Evolutionary conservation across 2,797 vertebrate genomes (phyloP).

Genomic region (Macroramphosus scolopax): DNA sequence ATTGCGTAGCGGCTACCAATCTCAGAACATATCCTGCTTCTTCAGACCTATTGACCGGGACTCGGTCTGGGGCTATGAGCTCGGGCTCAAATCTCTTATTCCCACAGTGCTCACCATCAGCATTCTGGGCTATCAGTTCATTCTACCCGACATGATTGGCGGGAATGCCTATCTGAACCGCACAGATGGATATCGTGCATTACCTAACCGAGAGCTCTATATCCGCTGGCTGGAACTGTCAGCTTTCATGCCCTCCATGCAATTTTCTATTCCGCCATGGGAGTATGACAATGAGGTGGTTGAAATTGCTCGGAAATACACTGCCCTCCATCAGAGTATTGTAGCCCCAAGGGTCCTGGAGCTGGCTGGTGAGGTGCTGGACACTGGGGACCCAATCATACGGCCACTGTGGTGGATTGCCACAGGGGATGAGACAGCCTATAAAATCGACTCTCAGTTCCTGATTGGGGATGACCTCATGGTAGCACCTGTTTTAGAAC

Average conservation of each 20-base stretch:
- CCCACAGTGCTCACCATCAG: constrained; percentile 90
- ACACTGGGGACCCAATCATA: constrained; percentile 93
- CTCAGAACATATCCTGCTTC: constrained; percentile 97
- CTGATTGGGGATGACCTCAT: constrained; percentile 95
- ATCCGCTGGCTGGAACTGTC: constrained; percentile 96
- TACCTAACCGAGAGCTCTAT: constrained; percentile 92
- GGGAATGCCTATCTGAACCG: constrained; percentile 83
- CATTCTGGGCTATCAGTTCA: constrained; percentile 89
- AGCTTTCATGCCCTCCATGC: constrained; percentile 97
- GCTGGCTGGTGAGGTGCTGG: constrained; percentile 86
- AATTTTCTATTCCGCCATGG: constrained; percentile 96
- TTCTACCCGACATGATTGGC: constrained; percentile 90
- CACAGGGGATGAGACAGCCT: constrained; percentile 84
- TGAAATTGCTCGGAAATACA: constrained; percentile 90
- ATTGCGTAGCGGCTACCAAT: constrained; percentile 88
- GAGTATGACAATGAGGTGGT: constrained; percentile 89
- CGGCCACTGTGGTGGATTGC: constrained; percentile 99
- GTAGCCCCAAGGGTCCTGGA: constrained; percentile 91
- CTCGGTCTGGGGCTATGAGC: constrained; percentile 94
- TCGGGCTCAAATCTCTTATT: constrained; percentile 93
- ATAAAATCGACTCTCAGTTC: constrained; percentile 94
- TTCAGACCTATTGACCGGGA: constrained; percentile 95
- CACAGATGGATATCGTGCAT: constrained; percentile 67
- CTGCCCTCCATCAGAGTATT: constrained; percentile 84
- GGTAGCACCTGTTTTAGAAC: constrained; percentile 93